Base-by-base conservation (phyloP, 2,888 invertebrate genomes). In the Thelaira solivaga region DNA sequence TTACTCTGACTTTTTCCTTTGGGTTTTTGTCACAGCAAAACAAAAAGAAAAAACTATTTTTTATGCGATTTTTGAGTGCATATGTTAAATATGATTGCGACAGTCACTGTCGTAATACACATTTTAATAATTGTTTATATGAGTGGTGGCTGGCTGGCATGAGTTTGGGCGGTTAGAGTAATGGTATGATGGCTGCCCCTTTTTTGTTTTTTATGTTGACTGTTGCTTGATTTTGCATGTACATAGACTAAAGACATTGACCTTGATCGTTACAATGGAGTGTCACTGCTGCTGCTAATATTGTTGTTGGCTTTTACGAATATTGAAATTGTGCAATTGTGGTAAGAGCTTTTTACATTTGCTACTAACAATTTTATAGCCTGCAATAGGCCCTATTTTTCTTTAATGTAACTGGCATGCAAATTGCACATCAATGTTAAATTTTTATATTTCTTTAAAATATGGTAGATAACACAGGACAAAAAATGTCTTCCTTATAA, bases 241-340 rank as follows among this genome's bases (percentile, higher is more conserved):
- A n/a, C n/a, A n/a, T n/a, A 41, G 4, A 71, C 45, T 43, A 57
- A 57, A 79, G 76, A 79, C 80, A 79, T 80, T 80, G 80, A 80
- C 80, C 80, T 80, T 80, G 80, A 79, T 76, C 74, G 57, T 67
- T 22, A 55, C 36, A 61, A 62, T 55, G 62, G 5, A 36, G 49
- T 49, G 64, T 31, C 62, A 43, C 61, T 71, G 57, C 59, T 57
- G 49, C 26, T 61, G 18, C 39, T 69, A 13, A 18, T 47, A 3
- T 24, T 26, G n/a, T 55, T 62, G 57, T 47, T n/a, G n/a, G n/a
- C n/a, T n/a, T n/a, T n/a, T n/a, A n/a, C n/a, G n/a, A 18, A 5
- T 22, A 11, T 8, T 41, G 3, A 26, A 24, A 69, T 67, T 51
- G 29, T 49, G 26, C 4, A 24, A 20, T 7, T 24, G 26, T 10